Percentiles rank a stretch among this genome's conserved stretches.
phyloP scores from a whole-genome alignment of 2,113 vertebrate species.

The Myrmecophaga tridactyla region DNA sequence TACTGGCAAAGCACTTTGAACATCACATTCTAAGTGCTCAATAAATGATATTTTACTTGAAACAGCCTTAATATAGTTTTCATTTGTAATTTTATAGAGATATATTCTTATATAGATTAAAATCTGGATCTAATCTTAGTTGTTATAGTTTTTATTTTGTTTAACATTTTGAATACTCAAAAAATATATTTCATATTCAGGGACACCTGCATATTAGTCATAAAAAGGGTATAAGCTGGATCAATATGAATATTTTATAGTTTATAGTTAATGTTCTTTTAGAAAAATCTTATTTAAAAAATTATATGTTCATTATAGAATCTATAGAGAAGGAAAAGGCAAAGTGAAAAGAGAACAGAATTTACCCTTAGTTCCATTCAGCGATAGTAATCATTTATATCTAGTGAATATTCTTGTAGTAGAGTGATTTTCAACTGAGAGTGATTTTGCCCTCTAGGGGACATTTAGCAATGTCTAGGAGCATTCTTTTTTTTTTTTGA shows the following conservation, averaged over 20 bases:
- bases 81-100: background rate
- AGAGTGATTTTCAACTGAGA: background rate
- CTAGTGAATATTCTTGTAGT: background rate
- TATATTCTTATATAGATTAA: background rate
- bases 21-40: background rate
- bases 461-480: background rate
- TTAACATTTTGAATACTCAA: background rate
- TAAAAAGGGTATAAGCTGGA: background rate
- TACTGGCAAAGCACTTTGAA: background rate
- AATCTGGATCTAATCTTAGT: background rate
- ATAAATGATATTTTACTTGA: background rate
- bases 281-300: background rate
- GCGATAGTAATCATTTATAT: background rate
- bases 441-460: background rate
- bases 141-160: background rate
- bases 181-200: background rate
- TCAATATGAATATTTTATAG: background rate
- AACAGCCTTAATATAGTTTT: constrained; percentile 17
- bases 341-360: background rate
- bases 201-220: background rate
- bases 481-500: background rate
- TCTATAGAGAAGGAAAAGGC: background rate
- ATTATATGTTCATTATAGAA: background rate
- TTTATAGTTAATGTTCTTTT: background rate
- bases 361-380: background rate